These are phyloP conservation scores for Lumbricus terrestris DNA, from an alignment of 2,888 invertebrate genomes.

Conservation along the genomic window DNA sequence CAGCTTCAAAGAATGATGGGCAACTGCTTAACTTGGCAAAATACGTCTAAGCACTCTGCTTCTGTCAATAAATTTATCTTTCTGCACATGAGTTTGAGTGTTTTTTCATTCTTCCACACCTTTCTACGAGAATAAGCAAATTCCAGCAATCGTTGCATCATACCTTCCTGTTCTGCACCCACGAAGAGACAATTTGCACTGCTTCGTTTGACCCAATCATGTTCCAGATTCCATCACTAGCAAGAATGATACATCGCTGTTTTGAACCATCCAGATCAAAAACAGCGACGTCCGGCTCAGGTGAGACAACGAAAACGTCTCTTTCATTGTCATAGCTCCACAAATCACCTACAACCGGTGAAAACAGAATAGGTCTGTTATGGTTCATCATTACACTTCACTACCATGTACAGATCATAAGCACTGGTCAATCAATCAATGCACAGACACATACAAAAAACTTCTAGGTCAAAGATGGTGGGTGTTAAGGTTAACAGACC, in stretches of 20 bases:
- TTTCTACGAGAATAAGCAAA: neutral
- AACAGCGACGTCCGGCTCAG: conserved; percentile 91
- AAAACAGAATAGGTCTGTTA: neutral
- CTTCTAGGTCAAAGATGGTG: neutral
- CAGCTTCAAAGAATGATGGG: neutral
- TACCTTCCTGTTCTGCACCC: conserved; percentile 15
- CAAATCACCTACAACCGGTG: conserved; percentile 71
- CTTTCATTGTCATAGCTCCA: conserved; percentile 93
- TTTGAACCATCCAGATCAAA: conserved; percentile 72
- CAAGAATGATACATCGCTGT: conserved; percentile 80
- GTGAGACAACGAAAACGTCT: conserved; percentile 93
- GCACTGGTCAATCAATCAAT: neutral
- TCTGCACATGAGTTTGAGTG: neutral
- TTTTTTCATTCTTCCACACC: neutral
- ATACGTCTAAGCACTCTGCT: neutral
- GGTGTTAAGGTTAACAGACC: neutral
- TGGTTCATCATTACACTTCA: neutral
- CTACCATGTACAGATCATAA: neutral
- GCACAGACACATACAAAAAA: neutral
- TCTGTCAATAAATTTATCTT: neutral
- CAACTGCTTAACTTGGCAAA: neutral
- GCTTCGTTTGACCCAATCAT: conserved; percentile 83
- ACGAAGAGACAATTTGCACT: conserved; percentile 60
- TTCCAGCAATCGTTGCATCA: neutral
- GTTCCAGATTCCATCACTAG: conserved; percentile 96